Conservation (phyloP, 2,888 invertebrate genomes). For the Rosalia funebris region DNA sequence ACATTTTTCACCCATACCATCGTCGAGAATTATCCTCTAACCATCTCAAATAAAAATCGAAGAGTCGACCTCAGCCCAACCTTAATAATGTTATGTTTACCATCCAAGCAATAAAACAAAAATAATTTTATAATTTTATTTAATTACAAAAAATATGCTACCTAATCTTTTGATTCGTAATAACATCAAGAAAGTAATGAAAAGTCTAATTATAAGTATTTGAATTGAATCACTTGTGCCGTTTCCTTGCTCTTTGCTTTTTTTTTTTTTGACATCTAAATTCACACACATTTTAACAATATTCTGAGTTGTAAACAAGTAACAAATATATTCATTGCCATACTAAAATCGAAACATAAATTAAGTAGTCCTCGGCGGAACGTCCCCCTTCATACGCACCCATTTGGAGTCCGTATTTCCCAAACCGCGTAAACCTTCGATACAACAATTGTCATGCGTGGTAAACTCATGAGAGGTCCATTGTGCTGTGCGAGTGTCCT, state of each 20-base stretch:
- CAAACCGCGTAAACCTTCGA: too few relatives aligned
- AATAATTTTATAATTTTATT: conserved; percentile 51
- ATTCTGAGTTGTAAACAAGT: conserved; percentile 48
- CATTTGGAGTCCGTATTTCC: too few relatives aligned
- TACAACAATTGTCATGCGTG: conserved; percentile 34
- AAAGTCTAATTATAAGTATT: conserved; percentile 47
- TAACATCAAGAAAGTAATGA: conserved; percentile 55
- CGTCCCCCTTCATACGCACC: too few relatives aligned
- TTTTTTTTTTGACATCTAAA: conserved; percentile 47
- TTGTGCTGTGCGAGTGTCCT: conserved; percentile 25
- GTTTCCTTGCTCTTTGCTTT: conserved; percentile 4
- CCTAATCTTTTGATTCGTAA: conserved; percentile 54
- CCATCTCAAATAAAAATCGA: too few relatives aligned
- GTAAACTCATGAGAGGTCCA: conserved; percentile 28
- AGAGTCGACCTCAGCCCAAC: too few relatives aligned
- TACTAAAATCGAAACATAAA: conserved; percentile 43
- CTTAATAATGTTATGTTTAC: too few relatives aligned
- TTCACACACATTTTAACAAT: conserved; percentile 52
- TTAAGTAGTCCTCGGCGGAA: conserved; percentile 34
- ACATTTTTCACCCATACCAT: too few relatives aligned
- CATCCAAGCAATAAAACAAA: conserved; percentile 1
- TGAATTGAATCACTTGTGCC: conserved; percentile 51
- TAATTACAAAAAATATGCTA: conserved; percentile 64
- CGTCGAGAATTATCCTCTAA: too few relatives aligned
- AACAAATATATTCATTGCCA: conserved; percentile 44